These are phyloP conservation scores for Thryonomys swinderianus DNA, from an alignment of 2,113 vertebrate species.

Conservation along the genomic window DNA sequence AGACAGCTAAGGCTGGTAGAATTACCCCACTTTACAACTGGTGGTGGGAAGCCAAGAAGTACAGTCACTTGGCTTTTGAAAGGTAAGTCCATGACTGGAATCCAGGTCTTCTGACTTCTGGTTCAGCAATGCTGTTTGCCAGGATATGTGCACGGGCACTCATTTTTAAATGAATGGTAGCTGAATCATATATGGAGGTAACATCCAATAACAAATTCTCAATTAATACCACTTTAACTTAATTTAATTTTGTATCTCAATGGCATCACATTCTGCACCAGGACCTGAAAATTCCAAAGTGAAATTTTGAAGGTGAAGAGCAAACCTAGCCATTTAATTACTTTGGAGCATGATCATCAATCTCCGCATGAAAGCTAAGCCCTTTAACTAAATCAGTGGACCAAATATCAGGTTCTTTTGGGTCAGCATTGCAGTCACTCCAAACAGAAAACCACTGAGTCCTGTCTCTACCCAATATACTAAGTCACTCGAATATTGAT, in stretches of 20 bases:
- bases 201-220: neutral
- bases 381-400: neutral
- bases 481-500: neutral
- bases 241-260: conserved; percentile 4
- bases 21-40: neutral
- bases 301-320: conserved; percentile 29
- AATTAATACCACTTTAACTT: neutral
- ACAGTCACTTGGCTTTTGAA: neutral
- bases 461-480: neutral
- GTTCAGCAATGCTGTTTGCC: neutral
- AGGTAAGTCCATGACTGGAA: neutral
- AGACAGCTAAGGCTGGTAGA: neutral
- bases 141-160: neutral
- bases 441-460: neutral
- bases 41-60: neutral
- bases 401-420: neutral
- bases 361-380: neutral
- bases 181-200: neutral
- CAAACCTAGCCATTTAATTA: neutral
- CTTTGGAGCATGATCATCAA: neutral
- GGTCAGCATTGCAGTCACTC: neutral
- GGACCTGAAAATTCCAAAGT: neutral
- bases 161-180: neutral
- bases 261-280: neutral
- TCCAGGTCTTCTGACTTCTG: neutral